Evolutionary conservation across 2,113 vertebrate genomes (phyloP).

Genomic region (Scortum barcoo): DNA sequence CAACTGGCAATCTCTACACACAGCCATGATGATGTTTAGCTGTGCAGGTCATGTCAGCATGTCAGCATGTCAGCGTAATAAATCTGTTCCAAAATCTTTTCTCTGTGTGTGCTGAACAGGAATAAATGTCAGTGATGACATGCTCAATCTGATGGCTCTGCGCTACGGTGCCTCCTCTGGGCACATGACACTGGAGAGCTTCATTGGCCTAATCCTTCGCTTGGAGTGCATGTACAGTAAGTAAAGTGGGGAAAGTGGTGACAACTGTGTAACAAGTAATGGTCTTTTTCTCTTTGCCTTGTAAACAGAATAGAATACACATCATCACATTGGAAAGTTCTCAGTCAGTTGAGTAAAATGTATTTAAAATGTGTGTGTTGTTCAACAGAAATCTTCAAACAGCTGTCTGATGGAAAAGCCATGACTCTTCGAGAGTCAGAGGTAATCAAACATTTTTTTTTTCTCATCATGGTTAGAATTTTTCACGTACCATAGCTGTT

Average conservation of each 20-base stretch:
- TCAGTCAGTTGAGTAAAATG: neutral
- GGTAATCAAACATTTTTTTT: conserved; percentile 52
- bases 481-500: neutral
- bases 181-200: conserved; percentile 79
- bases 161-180: conserved; percentile 75
- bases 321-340: neutral
- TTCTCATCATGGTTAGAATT: neutral
- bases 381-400: conserved; percentile 75
- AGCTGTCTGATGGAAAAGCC: conserved; percentile 64
- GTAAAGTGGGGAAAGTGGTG: conserved; percentile 41
- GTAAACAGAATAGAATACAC: neutral
- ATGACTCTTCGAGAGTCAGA: conserved; percentile 71
- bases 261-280: neutral
- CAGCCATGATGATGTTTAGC: too few relatives aligned
- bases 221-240: conserved; percentile 80
- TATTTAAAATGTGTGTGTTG: conserved; percentile 8
- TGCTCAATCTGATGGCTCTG: conserved; percentile 79
- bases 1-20: too few relatives aligned
- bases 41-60: too few relatives aligned
- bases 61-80: neutral
- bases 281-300: neutral
- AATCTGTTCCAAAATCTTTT: neutral
- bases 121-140: conserved; percentile 61
- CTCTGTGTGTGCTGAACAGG: conserved; percentile 57
- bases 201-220: conserved; percentile 80